Evolutionary conservation across 1,140 invertebrate genomes (phyloP), one percentile per base, ranked within the genome.

Genomic region (Drosophila takahashii): DNA sequence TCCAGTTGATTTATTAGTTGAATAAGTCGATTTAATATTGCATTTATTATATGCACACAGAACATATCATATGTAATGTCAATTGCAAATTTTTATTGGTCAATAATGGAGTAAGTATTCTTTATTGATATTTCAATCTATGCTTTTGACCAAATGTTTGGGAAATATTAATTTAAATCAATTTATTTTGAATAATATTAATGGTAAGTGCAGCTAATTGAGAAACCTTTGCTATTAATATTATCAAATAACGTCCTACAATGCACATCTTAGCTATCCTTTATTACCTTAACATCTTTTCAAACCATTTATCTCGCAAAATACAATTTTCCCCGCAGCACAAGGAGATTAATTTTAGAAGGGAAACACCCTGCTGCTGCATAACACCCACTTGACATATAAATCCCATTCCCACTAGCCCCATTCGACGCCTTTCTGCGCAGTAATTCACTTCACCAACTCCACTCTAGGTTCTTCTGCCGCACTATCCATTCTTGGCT

Each of bases 331-430:
- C 0, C 11, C 1, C 8, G 5, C 26, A 2, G n/a, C 10, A 27
- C 52, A 18, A 57, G 6, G 15, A 42, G 42, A 42, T 34, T 13
- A 27, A 45, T 26, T 26, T 22, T 7, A n/a, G 27, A 10, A 26
- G 26, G 34, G 37, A 18, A 44, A 11, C 8, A 15, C 44, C 16
- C 27, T 9, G 44, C 15, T 67, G 51, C 26, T 36, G 42, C 18
- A 37, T 26, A 56, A 32, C 5, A 36, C 48, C 67, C 65, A 70
- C 67, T 70, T 70, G 67, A 70, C 67, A 70, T 42, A 71, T n/a
- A 71, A 71, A 71, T 70, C 65, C 51, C 64, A 57, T 29, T 70
- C 15, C 34, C 51, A 48, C 57, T 36, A n/a, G 16, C 44, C 42
- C 37, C 44, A 29, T 48, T 36, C 16, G 29, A 37, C 44, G 18